These are phyloP conservation scores for Mercenaria mercenaria DNA, from an alignment of 1,140 invertebrate species.

Conservation along the genomic window DNA sequence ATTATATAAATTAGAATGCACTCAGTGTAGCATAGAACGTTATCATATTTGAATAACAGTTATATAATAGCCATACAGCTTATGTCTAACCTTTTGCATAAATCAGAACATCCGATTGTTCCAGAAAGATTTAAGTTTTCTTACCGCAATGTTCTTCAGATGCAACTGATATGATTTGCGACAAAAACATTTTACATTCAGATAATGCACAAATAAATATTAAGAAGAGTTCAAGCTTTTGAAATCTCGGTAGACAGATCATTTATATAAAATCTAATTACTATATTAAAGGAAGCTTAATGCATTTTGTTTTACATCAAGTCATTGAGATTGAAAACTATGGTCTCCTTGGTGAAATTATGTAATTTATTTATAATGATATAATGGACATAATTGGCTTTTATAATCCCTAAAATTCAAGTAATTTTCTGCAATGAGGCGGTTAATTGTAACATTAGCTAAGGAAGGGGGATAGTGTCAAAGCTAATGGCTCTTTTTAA, in stretches of 20 bases:
- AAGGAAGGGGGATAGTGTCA: slow-evolving; percentile 28
- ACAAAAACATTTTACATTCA: not conserved
- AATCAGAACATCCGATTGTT: not conserved
- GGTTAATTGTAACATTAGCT: slow-evolving; percentile 49
- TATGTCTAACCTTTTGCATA: not conserved
- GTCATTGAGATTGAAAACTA: not conserved
- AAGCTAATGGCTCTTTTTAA: slow-evolving; percentile 48
- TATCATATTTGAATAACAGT: not conserved
- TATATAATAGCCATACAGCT: not conserved
- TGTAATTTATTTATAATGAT: slow-evolving; percentile 42
- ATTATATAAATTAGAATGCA: slow-evolving; percentile 1
- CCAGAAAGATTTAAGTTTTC: not conserved
- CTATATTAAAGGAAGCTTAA: not conserved
- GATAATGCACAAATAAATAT: not conserved
- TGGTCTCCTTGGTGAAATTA: slow-evolving; percentile 22
- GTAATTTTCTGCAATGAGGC: slow-evolving; percentile 49
- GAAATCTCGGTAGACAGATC: not conserved
- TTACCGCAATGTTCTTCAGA: not conserved
- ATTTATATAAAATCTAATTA: not conserved
- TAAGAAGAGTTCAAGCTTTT: not conserved
- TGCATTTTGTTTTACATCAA: slow-evolving; percentile 21
- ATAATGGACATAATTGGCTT: slow-evolving; percentile 48
- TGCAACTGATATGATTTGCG: not conserved
- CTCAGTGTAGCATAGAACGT: not conserved
- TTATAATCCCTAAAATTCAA: slow-evolving; percentile 39